Percentiles rank a stretch among this genome's conserved stretches.
Conservation (phyloP, 2,888 invertebrate genomes). For the Dioctria linearis region DNA sequence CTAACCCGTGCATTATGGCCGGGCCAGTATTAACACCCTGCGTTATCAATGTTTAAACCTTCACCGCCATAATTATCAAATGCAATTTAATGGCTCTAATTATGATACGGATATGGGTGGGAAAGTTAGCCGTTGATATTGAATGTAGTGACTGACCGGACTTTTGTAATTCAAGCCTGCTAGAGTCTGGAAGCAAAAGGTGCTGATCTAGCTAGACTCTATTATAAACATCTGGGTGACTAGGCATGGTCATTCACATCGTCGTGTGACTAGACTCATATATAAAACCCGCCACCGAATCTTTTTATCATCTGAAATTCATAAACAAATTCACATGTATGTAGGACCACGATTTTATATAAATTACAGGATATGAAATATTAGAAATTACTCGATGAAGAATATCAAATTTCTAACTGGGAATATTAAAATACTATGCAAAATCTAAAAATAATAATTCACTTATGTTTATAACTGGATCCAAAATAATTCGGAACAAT, state of each 20-base stretch:
- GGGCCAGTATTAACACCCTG: background rate
- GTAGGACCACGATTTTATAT: too few species aligned
- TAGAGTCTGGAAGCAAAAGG: background rate
- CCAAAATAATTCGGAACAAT: too few species aligned
- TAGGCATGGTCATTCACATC: background rate
- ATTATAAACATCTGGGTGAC: background rate
- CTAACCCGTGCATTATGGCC: constrained; percentile 4
- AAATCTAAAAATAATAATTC: too few species aligned
- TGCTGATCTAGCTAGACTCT: background rate
- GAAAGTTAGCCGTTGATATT: background rate
- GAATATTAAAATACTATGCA: too few species aligned
- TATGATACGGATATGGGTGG: constrained; percentile 13
- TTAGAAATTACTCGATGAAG: too few species aligned
- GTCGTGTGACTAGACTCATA: too few species aligned
- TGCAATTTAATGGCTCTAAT: background rate
- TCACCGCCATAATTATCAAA: background rate
- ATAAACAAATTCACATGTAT: too few species aligned
- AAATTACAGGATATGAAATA: too few species aligned
- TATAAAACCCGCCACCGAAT: too few species aligned
- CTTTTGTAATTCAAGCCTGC: constrained; percentile 1
- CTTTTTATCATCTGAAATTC: too few species aligned
- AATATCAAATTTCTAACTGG: too few species aligned
- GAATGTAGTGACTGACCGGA: constrained; percentile 6
- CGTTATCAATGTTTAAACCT: background rate
- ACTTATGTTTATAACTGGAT: too few species aligned